Percentiles rank a stretch among this genome's conserved stretches.
These are phyloP conservation scores for Patiria miniata DNA, from an alignment of 35 echinoderm and acorn worm genomes.

Conservation along the genomic window DNA sequence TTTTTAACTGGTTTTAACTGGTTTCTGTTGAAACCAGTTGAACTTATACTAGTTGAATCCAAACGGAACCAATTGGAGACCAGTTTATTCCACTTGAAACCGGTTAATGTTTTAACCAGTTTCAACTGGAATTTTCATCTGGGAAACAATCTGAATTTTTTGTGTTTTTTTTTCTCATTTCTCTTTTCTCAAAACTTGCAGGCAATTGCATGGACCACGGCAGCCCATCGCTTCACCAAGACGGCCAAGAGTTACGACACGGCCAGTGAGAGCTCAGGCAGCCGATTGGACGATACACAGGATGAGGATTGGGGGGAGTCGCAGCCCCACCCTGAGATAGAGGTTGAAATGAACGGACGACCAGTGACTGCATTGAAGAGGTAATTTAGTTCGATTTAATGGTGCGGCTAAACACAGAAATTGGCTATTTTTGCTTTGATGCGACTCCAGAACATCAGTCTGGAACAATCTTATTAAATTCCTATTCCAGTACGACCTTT, in stretches of 20 bases:
- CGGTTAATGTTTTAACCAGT: too few relatives aligned
- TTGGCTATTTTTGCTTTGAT: neutral
- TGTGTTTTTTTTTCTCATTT: too few relatives aligned
- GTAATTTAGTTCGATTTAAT: slow-evolving; percentile 21
- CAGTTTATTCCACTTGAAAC: too few relatives aligned
- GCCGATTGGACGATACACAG: slow-evolving; percentile 18
- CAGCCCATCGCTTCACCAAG: slow-evolving; percentile 91
- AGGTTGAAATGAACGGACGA: slow-evolving; percentile 85
- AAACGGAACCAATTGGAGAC: too few relatives aligned
- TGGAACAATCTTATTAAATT: too few relatives aligned
- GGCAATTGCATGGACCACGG: slow-evolving; percentile 95
- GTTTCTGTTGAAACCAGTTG: too few relatives aligned
- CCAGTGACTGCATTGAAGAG: slow-evolving; percentile 75
- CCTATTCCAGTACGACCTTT: too few relatives aligned
- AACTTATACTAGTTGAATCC: too few relatives aligned
- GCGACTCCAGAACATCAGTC: neutral
- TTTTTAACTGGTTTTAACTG: too few relatives aligned
- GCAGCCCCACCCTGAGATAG: slow-evolving; percentile 79
- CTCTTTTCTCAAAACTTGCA: neutral
- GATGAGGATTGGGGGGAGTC: slow-evolving; percentile 58
- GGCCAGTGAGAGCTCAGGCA: slow-evolving; percentile 37
- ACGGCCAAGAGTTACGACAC: slow-evolving; percentile 62
- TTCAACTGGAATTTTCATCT: too few relatives aligned
- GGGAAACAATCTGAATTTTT: too few relatives aligned
- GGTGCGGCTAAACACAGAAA: neutral